phyloP scores from a whole-genome alignment of 2,888 invertebrate genomes.

The Philhelius pedissequus region DNA sequence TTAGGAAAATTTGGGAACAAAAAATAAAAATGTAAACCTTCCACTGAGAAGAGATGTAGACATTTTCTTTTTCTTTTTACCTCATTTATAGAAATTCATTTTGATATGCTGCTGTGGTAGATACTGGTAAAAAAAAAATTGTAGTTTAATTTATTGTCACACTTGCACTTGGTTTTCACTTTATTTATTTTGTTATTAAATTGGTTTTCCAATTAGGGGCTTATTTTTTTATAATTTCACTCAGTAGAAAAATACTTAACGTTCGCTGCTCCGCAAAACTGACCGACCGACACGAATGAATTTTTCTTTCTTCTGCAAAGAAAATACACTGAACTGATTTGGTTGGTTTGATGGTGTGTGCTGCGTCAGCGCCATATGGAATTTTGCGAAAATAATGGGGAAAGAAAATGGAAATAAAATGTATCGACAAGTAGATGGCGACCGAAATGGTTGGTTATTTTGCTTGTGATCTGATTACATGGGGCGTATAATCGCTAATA shows the following conservation, averaged over 20 bases:
- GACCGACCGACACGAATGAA: slow-evolving; percentile 68
- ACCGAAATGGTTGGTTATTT: neutral
- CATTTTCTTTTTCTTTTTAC: slow-evolving; percentile 49
- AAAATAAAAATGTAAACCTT: neutral
- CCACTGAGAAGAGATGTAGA: slow-evolving; percentile 21
- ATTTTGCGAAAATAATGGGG: neutral
- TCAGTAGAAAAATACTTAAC: slow-evolving; percentile 36
- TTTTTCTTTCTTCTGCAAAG: slow-evolving; percentile 43
- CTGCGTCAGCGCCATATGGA: neutral
- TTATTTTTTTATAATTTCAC: slow-evolving; percentile 31
- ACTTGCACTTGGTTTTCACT: slow-evolving; percentile 40
- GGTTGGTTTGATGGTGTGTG: neutral
- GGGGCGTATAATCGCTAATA: no score
- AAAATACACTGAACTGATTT: slow-evolving; percentile 53
- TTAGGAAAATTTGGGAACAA: neutral
- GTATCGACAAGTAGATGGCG: slow-evolving; percentile 7
- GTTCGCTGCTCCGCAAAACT: slow-evolving; percentile 60
- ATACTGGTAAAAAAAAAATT: neutral
- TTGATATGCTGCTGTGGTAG: slow-evolving; percentile 46
- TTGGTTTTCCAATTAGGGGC: slow-evolving; percentile 18
- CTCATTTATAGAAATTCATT: slow-evolving; percentile 67
- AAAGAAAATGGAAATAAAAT: neutral
- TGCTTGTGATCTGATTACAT: neutral
- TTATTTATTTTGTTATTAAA: slow-evolving; percentile 2
- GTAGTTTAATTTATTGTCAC: slow-evolving; percentile 40